Conservation (phyloP, 2,113 vertebrate genomes). For the Cryptotis parvus region DNA sequence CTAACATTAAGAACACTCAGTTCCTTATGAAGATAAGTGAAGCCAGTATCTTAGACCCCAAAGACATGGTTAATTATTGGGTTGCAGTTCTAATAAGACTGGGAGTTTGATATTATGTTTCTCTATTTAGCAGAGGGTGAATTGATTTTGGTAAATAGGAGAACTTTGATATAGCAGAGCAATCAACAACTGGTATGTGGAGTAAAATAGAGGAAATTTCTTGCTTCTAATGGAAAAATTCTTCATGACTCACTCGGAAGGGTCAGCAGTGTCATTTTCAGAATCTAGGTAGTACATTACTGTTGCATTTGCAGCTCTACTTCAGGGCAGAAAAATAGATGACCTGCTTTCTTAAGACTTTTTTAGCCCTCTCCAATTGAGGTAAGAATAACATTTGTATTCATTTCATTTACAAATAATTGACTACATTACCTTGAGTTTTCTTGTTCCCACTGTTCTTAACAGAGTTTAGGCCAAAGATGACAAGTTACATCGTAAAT, state of each 20-base stretch:
- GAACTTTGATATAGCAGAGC: not conserved
- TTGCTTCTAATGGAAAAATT: constrained; percentile 23
- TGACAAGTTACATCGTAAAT: not conserved
- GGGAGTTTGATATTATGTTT: not conserved
- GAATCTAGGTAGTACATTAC: not conserved
- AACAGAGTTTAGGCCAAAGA: not conserved
- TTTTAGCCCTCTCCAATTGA: not conserved
- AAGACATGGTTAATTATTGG: not conserved
- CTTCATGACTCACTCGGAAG: not conserved
- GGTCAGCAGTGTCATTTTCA: not conserved
- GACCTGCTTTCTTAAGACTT: not conserved
- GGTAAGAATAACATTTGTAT: not conserved
- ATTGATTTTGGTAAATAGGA: constrained; percentile 1
- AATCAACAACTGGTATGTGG: constrained; percentile 33
- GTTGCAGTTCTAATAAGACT: constrained; percentile 19
- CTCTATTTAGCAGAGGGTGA: not conserved
- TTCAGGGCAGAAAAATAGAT: not conserved
- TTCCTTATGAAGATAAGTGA: not conserved
- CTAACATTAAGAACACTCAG: not conserved
- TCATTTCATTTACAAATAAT: constrained; percentile 28
- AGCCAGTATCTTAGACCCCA: not conserved
- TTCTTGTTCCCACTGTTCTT: not conserved
- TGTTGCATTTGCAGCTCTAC: not conserved
- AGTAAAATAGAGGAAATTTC: not conserved
- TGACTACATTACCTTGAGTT: not conserved